Conservation (phyloP, 1,140 invertebrate genomes). For the Euura saliciscinereae region DNA sequence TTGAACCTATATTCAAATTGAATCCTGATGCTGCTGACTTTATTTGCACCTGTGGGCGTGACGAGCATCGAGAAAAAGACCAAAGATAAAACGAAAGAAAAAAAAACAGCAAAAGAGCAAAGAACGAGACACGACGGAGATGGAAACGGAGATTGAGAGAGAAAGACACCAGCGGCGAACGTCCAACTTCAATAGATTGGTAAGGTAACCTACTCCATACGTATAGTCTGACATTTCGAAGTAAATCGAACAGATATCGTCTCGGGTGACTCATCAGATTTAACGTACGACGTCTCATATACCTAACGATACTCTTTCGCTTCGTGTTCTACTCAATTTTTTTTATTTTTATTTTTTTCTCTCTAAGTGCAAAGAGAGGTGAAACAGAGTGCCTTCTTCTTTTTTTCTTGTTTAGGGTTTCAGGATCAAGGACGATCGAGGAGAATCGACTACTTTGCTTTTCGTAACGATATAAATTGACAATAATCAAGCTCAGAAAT, state of each 20-base stretch:
- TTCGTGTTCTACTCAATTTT: too few species aligned
- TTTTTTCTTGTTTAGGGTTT: too few species aligned
- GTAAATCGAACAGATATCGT: neutral
- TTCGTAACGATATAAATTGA: too few species aligned
- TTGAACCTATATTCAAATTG: conserved; percentile 2
- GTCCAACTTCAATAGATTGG: neutral
- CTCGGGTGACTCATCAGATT: neutral
- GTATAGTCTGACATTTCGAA: neutral
- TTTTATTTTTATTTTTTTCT: neutral
- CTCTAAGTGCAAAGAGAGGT: neutral
- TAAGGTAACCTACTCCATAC: neutral
- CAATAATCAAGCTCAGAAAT: too few species aligned
- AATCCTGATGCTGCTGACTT: neutral
- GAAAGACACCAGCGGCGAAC: neutral
- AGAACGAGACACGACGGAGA: neutral
- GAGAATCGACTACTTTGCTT: too few species aligned
- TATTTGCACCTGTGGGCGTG: conserved; percentile 3
- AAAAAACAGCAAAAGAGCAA: neutral
- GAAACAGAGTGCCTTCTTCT: too few species aligned
- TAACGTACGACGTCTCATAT: too few species aligned
- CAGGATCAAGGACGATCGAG: too few species aligned
- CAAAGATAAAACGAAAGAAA: neutral
- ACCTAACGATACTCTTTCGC: too few species aligned
- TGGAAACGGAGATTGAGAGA: neutral
- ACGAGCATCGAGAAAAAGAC: neutral